These are phyloP conservation scores for Lithophane ornitopus DNA, from an alignment of 2,888 invertebrate genomes.

Conservation along the genomic window DNA sequence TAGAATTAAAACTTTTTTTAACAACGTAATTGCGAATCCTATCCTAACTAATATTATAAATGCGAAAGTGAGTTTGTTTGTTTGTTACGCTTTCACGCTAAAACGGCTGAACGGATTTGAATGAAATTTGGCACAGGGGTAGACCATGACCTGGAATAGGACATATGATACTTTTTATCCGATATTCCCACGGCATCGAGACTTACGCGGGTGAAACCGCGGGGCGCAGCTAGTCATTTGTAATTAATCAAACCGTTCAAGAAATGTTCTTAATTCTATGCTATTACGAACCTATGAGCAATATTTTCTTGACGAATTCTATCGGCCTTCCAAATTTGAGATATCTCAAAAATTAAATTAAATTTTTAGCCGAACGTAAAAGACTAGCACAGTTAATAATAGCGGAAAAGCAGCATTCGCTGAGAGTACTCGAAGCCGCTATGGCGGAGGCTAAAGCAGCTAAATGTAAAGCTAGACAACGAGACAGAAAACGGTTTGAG, in stretches of 20 bases:
- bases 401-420: conserved; percentile 87
- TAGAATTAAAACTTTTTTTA: not conserved
- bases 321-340: not conserved
- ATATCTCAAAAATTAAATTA: not conserved
- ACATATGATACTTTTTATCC: too few relatives aligned
- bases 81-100: too few relatives aligned
- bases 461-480: conserved; percentile 77
- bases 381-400: conserved; percentile 86
- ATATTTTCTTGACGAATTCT: not conserved
- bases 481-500: conserved; percentile 76
- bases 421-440: conserved; percentile 85
- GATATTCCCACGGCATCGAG: too few relatives aligned
- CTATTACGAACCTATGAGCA: not conserved
- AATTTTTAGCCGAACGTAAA: conserved; percentile 84
- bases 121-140: too few relatives aligned
- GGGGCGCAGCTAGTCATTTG: too few relatives aligned
- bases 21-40: not conserved
- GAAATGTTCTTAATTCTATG: not conserved
- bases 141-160: too few relatives aligned
- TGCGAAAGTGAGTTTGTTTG: too few relatives aligned
- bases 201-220: too few relatives aligned
- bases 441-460: conserved; percentile 87
- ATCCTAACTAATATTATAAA: too few relatives aligned
- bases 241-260: not conserved
- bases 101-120: too few relatives aligned